Percentiles rank a stretch among this genome's conserved stretches.
These are phyloP conservation scores for Cataglyphis hispanica DNA, from an alignment of 1,140 invertebrate species.

Conservation along the genomic window DNA sequence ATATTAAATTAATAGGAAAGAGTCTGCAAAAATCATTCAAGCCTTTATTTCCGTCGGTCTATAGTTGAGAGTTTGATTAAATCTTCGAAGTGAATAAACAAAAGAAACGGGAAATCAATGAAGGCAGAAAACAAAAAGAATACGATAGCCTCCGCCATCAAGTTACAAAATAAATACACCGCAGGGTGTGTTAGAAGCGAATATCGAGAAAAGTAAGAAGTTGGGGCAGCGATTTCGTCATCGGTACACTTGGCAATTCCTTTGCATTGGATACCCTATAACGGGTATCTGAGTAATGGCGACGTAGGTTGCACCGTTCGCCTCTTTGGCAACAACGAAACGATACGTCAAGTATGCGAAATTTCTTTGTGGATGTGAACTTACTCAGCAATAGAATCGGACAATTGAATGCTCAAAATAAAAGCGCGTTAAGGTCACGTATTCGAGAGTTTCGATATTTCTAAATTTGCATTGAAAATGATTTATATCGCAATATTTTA, in stretches of 20 bases:
- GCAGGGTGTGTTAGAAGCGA: not conserved
- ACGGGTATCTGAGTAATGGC: not conserved
- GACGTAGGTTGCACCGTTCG: not conserved
- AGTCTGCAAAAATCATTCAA: not conserved
- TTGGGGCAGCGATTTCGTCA: not conserved
- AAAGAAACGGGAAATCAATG: not conserved
- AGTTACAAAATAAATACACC: conserved; percentile 18
- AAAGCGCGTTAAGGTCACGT: not conserved
- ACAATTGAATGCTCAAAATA: not conserved
- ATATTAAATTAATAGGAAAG: conserved; percentile 7
- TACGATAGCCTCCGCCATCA: not conserved
- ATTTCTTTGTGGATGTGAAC: not conserved
- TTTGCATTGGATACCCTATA: not conserved
- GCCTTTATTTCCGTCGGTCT: too few species aligned
- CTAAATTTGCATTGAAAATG: not conserved
- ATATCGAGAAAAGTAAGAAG: not conserved
- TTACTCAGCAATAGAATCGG: not conserved
- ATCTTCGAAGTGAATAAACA: not conserved
- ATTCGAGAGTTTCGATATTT: not conserved
- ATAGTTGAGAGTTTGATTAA: too few species aligned
- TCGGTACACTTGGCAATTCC: not conserved
- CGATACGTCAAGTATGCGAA: conserved; percentile 40
- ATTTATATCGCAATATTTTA: not conserved
- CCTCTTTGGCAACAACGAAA: not conserved
- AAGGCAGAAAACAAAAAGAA: not conserved